Percentiles rank a stretch among this genome's conserved stretches.
Evolutionary conservation across 2,113 vertebrate genomes (phyloP).

Genomic region (Spea multiplicata): DNA sequence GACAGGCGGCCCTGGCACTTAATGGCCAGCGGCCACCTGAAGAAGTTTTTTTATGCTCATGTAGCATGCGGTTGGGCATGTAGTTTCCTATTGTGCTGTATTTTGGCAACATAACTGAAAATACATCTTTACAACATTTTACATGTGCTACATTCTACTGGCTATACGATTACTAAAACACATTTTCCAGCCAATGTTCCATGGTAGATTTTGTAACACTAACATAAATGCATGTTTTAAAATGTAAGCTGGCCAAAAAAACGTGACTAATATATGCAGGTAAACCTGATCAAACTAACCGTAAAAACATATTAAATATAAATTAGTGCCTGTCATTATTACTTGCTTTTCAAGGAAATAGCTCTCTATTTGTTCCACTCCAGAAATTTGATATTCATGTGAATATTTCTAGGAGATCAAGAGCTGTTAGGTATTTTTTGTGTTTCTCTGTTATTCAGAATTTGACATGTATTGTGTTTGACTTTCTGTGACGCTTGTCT

Average conservation of each 20-base stretch:
- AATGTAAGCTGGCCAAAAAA: background rate
- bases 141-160: too few relatives aligned
- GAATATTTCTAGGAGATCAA: background rate
- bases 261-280: background rate
- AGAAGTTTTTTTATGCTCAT: too few relatives aligned
- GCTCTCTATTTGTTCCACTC: background rate
- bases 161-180: too few relatives aligned
- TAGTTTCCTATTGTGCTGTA: too few relatives aligned
- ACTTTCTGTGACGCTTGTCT: background rate
- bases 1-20: too few relatives aligned
- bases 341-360: background rate
- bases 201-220: too few relatives aligned
- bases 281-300: background rate
- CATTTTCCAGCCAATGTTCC: too few relatives aligned
- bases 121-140: too few relatives aligned
- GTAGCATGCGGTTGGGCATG: too few relatives aligned
- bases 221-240: background rate
- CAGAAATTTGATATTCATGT: constrained; percentile 2
- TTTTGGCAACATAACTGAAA: too few relatives aligned
- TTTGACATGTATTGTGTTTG: constrained; percentile 3
- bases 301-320: background rate
- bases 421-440: background rate
- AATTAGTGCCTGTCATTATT: background rate
- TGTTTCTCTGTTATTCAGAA: background rate
- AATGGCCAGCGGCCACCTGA: too few relatives aligned